These are phyloP conservation scores for Loriculus beryllinus DNA, from an alignment of 2,797 vertebrate genomes.

Conservation along the genomic window DNA sequence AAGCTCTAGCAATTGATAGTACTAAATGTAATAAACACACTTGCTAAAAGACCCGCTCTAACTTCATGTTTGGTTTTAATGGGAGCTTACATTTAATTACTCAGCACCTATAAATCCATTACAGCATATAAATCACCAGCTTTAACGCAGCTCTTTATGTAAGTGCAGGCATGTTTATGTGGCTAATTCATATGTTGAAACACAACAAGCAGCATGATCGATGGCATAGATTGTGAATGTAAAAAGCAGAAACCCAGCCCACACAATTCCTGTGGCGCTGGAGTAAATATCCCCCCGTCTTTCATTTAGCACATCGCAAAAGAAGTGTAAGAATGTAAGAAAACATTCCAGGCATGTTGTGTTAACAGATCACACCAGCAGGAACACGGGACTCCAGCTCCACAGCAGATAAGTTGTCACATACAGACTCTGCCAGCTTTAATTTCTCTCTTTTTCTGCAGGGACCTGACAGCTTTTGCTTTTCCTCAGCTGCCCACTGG, in stretches of 20 bases:
- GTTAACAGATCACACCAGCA: constrained; percentile 44
- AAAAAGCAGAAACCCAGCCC: not conserved
- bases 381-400: constrained; percentile 38
- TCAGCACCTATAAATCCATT: not conserved
- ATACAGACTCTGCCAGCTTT: constrained; percentile 13
- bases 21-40: not conserved
- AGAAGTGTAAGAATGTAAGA: constrained; percentile 40
- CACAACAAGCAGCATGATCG: not conserved
- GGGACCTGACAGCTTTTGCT: constrained; percentile 26
- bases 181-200: not conserved
- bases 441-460: constrained; percentile 20
- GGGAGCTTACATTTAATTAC: not conserved
- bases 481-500: not conserved
- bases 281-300: not conserved
- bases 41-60: not conserved
- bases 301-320: not conserved
- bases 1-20: not conserved
- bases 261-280: not conserved
- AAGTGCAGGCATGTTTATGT: not conserved
- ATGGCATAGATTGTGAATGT: not conserved
- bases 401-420: constrained; percentile 1
- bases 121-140: not conserved
- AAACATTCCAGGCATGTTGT: constrained; percentile 49
- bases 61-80: not conserved
- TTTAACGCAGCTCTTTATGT: not conserved